Conservation (phyloP, 2,888 invertebrate species). For the Temnothorax rugatulus region DNA sequence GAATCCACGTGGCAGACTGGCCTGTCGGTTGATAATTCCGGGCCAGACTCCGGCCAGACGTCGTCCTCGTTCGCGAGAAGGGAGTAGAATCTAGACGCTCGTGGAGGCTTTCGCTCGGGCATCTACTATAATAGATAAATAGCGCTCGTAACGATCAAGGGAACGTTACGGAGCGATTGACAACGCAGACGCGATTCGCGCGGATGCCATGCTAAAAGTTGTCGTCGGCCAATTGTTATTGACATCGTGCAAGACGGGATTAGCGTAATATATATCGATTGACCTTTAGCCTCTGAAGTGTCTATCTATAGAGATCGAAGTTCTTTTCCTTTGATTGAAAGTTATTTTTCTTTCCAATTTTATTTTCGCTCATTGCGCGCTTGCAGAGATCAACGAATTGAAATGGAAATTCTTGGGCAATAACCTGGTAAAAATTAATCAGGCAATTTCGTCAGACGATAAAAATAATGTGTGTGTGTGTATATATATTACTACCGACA, state of each 20-base stretch:
- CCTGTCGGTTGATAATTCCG: slow-evolving; percentile 12
- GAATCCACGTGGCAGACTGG: neutral
- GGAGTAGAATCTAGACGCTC: neutral
- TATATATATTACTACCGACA: neutral
- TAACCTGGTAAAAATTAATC: neutral
- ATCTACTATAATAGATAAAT: neutral
- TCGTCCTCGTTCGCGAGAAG: neutral
- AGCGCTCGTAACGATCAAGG: neutral
- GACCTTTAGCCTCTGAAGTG: neutral
- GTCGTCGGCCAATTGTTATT: neutral
- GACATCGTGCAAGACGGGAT: neutral
- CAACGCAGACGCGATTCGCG: slow-evolving; percentile 4
- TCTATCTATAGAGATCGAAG: neutral
- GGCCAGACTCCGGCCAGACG: slow-evolving; percentile 45
- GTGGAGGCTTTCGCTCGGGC: neutral
- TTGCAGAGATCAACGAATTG: neutral
- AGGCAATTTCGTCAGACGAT: neutral
- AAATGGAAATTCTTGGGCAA: neutral
- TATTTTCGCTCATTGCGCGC: neutral
- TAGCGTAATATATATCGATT: neutral
- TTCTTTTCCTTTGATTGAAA: neutral
- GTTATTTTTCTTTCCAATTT: neutral
- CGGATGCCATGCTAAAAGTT: neutral
- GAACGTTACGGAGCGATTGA: neutral
- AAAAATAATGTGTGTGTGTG: too few species aligned